Evolutionary conservation across 2,888 invertebrate genomes (phyloP).

Genomic region (Drosophila sordidula): DNA sequence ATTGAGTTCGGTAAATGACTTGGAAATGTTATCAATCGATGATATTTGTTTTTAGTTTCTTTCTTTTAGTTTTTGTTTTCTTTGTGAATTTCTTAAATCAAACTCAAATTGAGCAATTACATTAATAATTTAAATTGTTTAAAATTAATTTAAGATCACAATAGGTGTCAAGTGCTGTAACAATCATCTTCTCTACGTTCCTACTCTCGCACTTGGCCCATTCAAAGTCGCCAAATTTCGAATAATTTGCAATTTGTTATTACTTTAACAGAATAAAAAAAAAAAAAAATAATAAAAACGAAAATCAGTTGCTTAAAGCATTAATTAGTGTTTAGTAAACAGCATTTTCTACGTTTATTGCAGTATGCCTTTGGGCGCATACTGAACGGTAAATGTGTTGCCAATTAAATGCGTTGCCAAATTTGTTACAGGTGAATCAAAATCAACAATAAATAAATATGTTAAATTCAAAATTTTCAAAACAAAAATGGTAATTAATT

Average conservation of each 20-base stretch:
- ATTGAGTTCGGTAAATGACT: conserved; percentile 46
- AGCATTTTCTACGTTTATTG: conserved; percentile 16
- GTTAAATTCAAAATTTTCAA: conserved; percentile 23
- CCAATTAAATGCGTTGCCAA: conserved; percentile 5
- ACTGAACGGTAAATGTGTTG: conserved; percentile 17
- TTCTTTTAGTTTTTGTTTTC: neutral
- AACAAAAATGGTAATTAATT: conserved; percentile 37
- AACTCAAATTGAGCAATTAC: conserved; percentile 44
- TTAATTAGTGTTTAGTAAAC: conserved; percentile 14
- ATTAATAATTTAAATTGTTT: conserved; percentile 41
- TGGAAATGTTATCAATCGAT: conserved; percentile 15
- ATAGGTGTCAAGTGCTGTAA: conserved; percentile 25
- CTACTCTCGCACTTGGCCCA: conserved; percentile 3
- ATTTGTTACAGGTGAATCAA: conserved; percentile 9
- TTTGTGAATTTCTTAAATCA: conserved; percentile 23
- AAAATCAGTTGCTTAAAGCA: conserved; percentile 1
- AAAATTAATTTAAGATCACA: conserved; percentile 53
- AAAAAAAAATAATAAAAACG: conserved; percentile 1
- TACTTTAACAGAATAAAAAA: conserved; percentile 8
- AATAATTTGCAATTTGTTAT: conserved; percentile 22
- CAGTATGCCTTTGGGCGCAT: conserved; percentile 18
- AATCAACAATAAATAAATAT: conserved; percentile 37
- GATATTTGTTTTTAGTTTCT: too few species aligned
- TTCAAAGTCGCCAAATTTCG: conserved; percentile 3
- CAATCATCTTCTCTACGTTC: conserved; percentile 1